phyloP scores from a whole-genome alignment of 2,888 invertebrate species.

The Microplitis manilae region DNA sequence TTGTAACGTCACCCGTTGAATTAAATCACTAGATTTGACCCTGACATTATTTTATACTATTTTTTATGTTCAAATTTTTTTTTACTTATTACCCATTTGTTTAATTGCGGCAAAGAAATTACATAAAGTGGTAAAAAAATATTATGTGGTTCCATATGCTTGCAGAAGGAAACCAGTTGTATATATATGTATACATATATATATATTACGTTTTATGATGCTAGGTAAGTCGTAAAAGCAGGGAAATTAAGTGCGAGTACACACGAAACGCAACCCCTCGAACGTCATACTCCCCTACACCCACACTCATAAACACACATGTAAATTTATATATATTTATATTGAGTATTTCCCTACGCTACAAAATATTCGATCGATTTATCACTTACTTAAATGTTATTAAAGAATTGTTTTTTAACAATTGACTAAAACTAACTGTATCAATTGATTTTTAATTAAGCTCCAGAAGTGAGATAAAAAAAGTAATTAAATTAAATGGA shows the following conservation, averaged over 20 bases:
- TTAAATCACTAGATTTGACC: slow-evolving; percentile 21
- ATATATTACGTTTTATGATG: not conserved
- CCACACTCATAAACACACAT: too few relatives aligned
- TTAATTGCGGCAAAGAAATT: not conserved
- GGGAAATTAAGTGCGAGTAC: slow-evolving; percentile 23
- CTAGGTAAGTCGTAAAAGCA: not conserved
- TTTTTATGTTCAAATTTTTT: not conserved
- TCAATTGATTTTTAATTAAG: too few relatives aligned
- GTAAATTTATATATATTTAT: too few relatives aligned
- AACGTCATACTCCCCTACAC: not conserved
- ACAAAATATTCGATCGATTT: too few relatives aligned
- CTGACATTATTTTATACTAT: slow-evolving; percentile 21
- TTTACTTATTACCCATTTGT: not conserved
- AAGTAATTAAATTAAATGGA: too few relatives aligned
- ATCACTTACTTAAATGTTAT: too few relatives aligned
- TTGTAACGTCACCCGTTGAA: slow-evolving; percentile 20
- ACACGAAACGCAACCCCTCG: slow-evolving; percentile 5
- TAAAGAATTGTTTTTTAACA: too few relatives aligned
- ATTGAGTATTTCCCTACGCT: too few relatives aligned
- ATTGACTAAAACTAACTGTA: too few relatives aligned
- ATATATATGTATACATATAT: not conserved
- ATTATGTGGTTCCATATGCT: not conserved
- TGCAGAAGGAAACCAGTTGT: not conserved
- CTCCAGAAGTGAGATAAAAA: too few relatives aligned
- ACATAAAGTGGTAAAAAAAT: slow-evolving; percentile 4